These are phyloP conservation scores for Archips crataeganus DNA, from an alignment of 2,888 invertebrate species.

Conservation along the genomic window DNA sequence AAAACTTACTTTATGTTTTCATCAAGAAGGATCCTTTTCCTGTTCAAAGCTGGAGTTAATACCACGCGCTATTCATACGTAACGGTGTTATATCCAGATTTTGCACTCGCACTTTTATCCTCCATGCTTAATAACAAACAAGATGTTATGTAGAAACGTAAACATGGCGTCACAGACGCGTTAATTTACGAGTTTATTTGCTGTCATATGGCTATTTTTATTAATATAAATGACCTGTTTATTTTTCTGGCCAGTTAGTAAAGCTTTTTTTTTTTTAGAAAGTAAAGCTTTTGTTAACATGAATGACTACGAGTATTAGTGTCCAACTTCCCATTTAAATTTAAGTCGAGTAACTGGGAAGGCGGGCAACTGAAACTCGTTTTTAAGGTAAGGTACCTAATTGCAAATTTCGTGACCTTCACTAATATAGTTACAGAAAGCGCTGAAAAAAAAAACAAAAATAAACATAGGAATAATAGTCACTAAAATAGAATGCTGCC, in stretches of 20 bases:
- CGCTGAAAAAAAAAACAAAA: too few species aligned
- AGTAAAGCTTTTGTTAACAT: neutral
- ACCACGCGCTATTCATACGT: neutral
- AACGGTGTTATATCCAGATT: conserved; percentile 4
- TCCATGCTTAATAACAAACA: conserved; percentile 32
- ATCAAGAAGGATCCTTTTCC: neutral
- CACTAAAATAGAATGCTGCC: neutral
- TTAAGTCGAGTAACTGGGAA: too few species aligned
- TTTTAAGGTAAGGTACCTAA: too few species aligned
- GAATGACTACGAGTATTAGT: neutral
- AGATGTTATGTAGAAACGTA: conserved; percentile 18
- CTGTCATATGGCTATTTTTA: conserved; percentile 14
- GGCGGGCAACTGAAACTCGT: too few species aligned
- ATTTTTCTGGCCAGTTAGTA: neutral
- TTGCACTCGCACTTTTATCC: conserved; percentile 36
- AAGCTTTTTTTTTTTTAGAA: too few species aligned
- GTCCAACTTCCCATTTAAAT: too few species aligned
- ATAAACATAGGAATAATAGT: too few species aligned
- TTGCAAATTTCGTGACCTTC: too few species aligned
- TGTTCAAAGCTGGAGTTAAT: neutral
- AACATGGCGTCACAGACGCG: conserved; percentile 16
- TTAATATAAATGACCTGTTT: neutral
- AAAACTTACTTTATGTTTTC: neutral
- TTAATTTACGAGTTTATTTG: conserved; percentile 25
- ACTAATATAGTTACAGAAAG: too few species aligned